Percentiles rank a stretch among this genome's conserved stretches.
These are phyloP conservation scores for Graptemys geographica DNA, from an alignment of 2,797 vertebrate species.

Conservation along the genomic window DNA sequence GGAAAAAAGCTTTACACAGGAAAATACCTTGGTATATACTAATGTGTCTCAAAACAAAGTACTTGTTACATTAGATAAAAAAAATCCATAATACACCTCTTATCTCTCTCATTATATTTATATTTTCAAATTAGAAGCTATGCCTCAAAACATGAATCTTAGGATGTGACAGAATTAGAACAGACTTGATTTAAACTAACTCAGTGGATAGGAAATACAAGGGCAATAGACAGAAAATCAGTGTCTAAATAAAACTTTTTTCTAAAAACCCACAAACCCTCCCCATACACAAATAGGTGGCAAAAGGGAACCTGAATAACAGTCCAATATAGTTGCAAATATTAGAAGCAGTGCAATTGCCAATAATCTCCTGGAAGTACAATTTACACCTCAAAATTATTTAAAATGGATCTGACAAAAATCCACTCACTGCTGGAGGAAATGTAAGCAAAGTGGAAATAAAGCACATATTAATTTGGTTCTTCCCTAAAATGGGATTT, in stretches of 20 bases:
- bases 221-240: background rate
- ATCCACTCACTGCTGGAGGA: background rate
- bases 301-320: background rate
- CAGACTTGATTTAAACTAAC: background rate
- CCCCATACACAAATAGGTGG: background rate
- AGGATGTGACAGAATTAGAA: background rate
- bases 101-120: background rate
- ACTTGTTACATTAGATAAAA: background rate
- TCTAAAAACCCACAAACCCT: background rate
- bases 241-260: background rate
- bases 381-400: background rate
- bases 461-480: conserved; percentile 12
- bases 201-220: background rate
- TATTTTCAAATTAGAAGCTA: accelerated
- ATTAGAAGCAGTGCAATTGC: background rate
- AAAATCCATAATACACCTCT: background rate
- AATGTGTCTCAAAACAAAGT: background rate
- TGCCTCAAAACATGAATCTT: background rate
- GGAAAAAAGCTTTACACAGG: background rate
- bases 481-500: background rate
- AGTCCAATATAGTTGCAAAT: background rate
- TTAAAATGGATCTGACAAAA: background rate
- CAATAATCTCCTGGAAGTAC: background rate
- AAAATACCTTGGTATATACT: background rate
- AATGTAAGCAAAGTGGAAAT: conserved; percentile 12